Evolutionary conservation across 2,113 vertebrate genomes (phyloP), one percentile per base, ranked within the genome.

Genomic region (Mellivora capensis): DNA sequence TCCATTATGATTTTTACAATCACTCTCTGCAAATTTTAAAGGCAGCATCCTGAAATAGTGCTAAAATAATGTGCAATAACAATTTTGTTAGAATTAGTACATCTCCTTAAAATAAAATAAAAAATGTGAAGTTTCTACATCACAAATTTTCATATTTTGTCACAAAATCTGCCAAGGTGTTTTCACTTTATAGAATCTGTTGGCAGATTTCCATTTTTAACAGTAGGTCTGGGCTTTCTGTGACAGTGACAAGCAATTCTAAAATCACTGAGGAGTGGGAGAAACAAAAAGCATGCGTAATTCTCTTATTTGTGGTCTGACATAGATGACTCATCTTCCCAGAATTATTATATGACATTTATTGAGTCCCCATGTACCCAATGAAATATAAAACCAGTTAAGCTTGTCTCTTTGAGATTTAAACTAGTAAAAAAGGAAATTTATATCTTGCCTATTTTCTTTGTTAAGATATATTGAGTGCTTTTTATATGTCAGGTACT

Each of bases 141-240:
- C 4, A 76, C 8, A 44, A 52, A 10, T 93, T 93, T 64, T 47
- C 54, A 59, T 57, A 69, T 52, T 39, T 80, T 87, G 13, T 67
- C 64, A 94, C 18, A 83, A 89, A 95, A 69, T 54, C 42, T 69
- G 44, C 2, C 21, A 89, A 71, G 5, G 5, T 72, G 6, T 69
- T 71, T 87, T 97, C 71, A 29, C 9, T 34, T 92, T 83, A 20
- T 7, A 89, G 17, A 37, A 79, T 93, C 67, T 69, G 20, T 62
- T 93, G 61, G 86, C 25, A 87, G n/a, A 25, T 87, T 91, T 83
- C 54, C 37, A 42, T 87, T 89, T 77, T 92, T 90, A 92, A 83
- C 25, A 67, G 5, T 79, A 79, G 29, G 8, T 47, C 39, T 81
- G 18, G 8, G 8, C 27, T 84, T 94, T 82, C 15, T 83, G 17